These are phyloP conservation scores for Drosophila nigromelanica DNA, from an alignment of 1,140 invertebrate species.

Conservation along the genomic window DNA sequence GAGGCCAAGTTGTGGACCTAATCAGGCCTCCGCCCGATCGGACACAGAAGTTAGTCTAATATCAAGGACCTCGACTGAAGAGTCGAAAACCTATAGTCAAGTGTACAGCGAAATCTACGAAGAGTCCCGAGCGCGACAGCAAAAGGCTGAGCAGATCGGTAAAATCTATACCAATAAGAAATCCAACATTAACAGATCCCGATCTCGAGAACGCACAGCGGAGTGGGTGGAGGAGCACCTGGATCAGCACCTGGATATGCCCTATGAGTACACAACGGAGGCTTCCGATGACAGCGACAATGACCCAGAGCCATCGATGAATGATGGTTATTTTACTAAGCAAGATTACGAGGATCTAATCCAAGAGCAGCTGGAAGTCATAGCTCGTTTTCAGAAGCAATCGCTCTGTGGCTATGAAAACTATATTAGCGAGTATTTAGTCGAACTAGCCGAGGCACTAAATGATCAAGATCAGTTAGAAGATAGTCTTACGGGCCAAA, in stretches of 20 bases:
- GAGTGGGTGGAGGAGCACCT: slow-evolving; percentile 13
- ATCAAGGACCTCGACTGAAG: slow-evolving; percentile 36
- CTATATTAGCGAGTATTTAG: slow-evolving; percentile 18
- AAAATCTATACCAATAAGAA: slow-evolving; percentile 24
- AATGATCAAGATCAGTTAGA: too few species aligned
- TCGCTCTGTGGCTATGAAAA: not conserved
- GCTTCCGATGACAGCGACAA: slow-evolving; percentile 1
- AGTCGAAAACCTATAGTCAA: slow-evolving; percentile 61
- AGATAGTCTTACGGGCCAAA: not conserved
- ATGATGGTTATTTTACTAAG: not conserved
- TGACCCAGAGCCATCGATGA: not conserved
- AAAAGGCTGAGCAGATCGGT: slow-evolving; percentile 47
- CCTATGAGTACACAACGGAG: slow-evolving; percentile 16
- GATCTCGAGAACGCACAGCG: not conserved
- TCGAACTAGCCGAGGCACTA: not conserved
- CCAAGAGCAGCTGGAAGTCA: not conserved
- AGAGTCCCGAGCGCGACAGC: slow-evolving; percentile 48
- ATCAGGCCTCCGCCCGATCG: not conserved
- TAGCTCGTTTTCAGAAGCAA: slow-evolving; percentile 3
- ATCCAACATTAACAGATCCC: slow-evolving; percentile 2
- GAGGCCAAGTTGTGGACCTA: not conserved
- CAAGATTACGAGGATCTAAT: not conserved
- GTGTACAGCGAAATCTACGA: slow-evolving; percentile 67
- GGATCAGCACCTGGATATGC: not conserved
- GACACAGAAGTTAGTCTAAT: slow-evolving; percentile 16